Conservation (phyloP, 1,140 invertebrate species). For the Conus ventricosus region DNA sequence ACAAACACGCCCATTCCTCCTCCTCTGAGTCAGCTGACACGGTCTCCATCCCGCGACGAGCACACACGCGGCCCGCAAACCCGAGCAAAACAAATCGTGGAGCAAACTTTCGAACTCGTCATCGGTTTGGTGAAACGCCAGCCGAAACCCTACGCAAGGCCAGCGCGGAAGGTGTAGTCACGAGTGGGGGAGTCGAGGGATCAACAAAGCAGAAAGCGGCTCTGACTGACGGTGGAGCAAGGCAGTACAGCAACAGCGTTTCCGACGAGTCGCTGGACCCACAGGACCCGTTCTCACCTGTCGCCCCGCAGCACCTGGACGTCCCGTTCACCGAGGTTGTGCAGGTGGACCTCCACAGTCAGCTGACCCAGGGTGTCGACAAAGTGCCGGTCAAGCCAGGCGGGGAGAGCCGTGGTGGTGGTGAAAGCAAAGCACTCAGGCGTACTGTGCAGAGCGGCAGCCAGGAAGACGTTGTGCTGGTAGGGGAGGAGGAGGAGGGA, state of each 20-base stretch:
- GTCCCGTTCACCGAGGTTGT: not conserved
- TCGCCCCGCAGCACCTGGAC: not conserved
- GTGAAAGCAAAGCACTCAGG: not conserved
- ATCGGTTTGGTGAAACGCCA: constrained; percentile 6
- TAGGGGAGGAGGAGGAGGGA: not conserved
- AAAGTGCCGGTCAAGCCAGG: not conserved
- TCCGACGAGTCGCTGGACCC: too few species aligned
- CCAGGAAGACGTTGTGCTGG: not conserved
- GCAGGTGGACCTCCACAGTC: not conserved
- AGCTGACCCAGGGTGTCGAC: not conserved
- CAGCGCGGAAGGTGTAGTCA: not conserved
- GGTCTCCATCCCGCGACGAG: not conserved
- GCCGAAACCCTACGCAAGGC: not conserved
- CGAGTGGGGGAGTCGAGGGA: not conserved
- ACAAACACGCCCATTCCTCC: not conserved
- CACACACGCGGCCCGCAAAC: not conserved
- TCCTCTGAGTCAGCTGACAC: not conserved
- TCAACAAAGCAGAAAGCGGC: not conserved
- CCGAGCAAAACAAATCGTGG: not conserved
- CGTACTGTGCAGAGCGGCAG: not conserved
- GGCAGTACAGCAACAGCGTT: not conserved
- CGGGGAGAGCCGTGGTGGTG: not conserved
- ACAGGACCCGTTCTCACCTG: not conserved
- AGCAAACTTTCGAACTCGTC: not conserved
- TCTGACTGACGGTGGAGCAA: not conserved